Base-by-base conservation (phyloP, 2,797 vertebrate species). In the Molossus molossus region DNA sequence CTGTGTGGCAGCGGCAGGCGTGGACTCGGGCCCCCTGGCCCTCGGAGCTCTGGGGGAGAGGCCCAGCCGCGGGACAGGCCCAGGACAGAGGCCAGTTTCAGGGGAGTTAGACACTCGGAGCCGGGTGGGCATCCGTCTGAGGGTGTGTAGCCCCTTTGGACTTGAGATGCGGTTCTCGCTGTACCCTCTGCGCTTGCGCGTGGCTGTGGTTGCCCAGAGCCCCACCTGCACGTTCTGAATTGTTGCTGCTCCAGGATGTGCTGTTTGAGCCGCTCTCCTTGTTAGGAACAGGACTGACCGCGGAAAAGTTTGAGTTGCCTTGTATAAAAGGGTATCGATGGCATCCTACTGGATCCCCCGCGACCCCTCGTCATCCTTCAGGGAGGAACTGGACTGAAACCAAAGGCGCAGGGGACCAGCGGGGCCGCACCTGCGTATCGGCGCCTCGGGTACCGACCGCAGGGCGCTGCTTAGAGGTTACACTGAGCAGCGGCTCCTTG, bases 141-240 rank as follows among this genome's bases (percentile, higher is more conserved):
- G 4, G 77, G 17, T 13, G 0, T 3, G 33, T 18, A 29, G 21
- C 23, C 62, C 55, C 12, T n/a, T 58, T 18, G 25, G 93, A 48
- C 79, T 67, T 64, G 82, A 25, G 90, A 50, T 18, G 33, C 37
- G 58, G 29, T 15, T 37, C 86, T 37, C 1, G 3, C 8, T 45
- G 33, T 48, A 1, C 58, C 37, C 53, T 45, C 25, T 11, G 4
- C 11, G 8, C 20, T 15, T 57, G 6, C 0, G 2, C n/a, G 18
- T 64, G 7, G 40, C 20, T 6, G 15, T 45, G 27, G 33, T 60
- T 33, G 23, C 18, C 14, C 3, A 15, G 0, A 23, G 12, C 4
- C 3, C 23, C 18, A 1, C 3, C 0, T 29, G 64, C 29, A 7
- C 0, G 1, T 18, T 62, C 9, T 0, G 1, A 62, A 48, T 9